Evolutionary conservation across 2,888 invertebrate species (phyloP).

Genomic region (Dendrolimus pini): DNA sequence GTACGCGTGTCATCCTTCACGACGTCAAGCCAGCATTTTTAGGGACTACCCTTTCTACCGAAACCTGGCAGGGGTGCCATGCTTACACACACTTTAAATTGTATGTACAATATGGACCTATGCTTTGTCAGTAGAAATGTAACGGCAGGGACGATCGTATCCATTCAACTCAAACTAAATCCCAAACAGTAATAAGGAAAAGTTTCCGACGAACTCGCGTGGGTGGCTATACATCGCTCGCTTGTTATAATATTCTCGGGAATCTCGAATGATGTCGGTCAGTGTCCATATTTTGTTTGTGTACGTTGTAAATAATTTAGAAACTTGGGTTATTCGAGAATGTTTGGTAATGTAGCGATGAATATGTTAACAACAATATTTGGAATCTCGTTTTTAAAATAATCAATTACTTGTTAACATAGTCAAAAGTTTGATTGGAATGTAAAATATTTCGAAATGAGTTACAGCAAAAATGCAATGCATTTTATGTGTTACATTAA

Average conservation of each 20-base stretch:
- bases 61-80: no score
- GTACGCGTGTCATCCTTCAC: no score
- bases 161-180: background rate
- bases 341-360: background rate
- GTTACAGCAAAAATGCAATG: no score
- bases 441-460: no score
- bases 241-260: background rate
- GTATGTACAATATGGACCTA: background rate
- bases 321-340: background rate
- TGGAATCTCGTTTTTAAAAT: background rate
- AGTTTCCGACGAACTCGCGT: conserved; percentile 4
- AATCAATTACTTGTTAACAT: background rate
- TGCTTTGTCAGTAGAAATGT: background rate
- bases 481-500: no score
- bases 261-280: background rate
- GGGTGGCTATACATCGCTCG: conserved; percentile 3
- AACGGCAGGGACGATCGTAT: background rate
- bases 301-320: background rate
- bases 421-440: background rate
- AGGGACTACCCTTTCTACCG: no score
- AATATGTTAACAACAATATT: background rate
- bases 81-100: no score
- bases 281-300: background rate
- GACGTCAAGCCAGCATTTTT: no score
- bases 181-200: conserved; percentile 7